Evolutionary conservation across 53 echinoderm and acorn worm genomes (phyloP), one percentile per base, ranked within the genome.

Genomic region (Mesocentrotus franciscanus): DNA sequence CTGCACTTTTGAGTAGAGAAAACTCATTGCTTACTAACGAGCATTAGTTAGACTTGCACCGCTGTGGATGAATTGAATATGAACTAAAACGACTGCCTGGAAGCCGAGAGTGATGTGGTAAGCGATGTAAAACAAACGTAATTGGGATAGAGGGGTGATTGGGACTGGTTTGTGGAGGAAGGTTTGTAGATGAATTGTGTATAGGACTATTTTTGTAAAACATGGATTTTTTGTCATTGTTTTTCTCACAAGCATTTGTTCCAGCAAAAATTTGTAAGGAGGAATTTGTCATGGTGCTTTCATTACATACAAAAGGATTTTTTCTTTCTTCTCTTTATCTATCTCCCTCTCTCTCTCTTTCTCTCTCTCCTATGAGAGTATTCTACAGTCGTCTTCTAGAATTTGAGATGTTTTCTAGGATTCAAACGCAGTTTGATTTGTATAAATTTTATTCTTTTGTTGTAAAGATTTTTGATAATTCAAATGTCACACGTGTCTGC

Each of bases 161-260:
- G 32, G 90, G 91, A 64, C 34, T 27, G 74, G 92, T 24, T 14
- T 55, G 57, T 71, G 92, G 57, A 39, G 61, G 90, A 57, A 12
- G 74, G 74, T 92, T 92, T 92, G 49, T 92, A 92, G 92, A 92
- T 92, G 75, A 81, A 79, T 60, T 59, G 79, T 81, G 56, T 60
- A 93, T 78, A 93, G 94, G 94, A 93, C 81, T 93, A 93, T 93
- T 81, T 93, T 93, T 93, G 60, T 93, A 93, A 92, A 83, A 62
- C 93, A 33, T 93, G 94, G 83, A 71, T 74, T 66, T 90, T 66
- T 91, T 91, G 91, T 91, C 91, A 56, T 75, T 74, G 75, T 71
- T 32, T 26, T 90, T 60, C 74, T 74, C 75, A 74, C 74, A 75
- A 92, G 94, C 79, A 93, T 93, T 93, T 81, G 83, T 81, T 93